phyloP scores from a whole-genome alignment of 2,797 vertebrate species.

The Anniella stebbinsi region DNA sequence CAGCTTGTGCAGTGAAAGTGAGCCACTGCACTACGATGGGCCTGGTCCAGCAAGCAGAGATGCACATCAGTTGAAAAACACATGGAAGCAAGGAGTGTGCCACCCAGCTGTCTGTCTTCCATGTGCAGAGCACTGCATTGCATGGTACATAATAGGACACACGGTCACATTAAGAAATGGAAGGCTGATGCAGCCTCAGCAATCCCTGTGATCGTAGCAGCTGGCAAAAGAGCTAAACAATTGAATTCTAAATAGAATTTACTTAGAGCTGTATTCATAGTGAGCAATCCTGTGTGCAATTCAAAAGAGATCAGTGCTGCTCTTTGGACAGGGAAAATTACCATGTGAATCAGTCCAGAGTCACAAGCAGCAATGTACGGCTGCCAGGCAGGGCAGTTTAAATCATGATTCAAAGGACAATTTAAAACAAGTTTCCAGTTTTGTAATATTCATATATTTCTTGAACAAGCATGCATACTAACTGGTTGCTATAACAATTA shows the following conservation, averaged over 20 bases:
- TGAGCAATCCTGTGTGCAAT: neutral
- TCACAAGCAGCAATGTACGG: neutral
- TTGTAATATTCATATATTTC: neutral
- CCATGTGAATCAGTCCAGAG: neutral
- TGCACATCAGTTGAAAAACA: neutral
- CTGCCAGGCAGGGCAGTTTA: neutral
- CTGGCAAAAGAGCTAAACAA: neutral
- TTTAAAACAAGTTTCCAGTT: neutral
- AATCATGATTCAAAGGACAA: neutral
- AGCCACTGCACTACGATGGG: neutral
- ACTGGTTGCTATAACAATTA: slow-evolving; percentile 1
- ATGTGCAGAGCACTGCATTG: neutral
- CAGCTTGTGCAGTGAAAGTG: neutral
- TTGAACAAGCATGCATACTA: neutral
- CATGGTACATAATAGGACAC: neutral
- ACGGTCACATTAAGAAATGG: neutral
- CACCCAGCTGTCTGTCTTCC: neutral
- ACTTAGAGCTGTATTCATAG: neutral
- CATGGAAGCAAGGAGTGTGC: neutral
- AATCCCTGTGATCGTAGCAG: neutral
- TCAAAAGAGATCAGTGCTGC: neutral
- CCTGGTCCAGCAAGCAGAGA: neutral
- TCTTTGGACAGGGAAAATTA: neutral
- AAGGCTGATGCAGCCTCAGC: neutral
- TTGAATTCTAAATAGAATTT: neutral